Percentiles rank a stretch among this genome's conserved stretches.
Evolutionary conservation across 2,113 vertebrate genomes (phyloP).

Genomic region (Phodopus roborovskii): DNA sequence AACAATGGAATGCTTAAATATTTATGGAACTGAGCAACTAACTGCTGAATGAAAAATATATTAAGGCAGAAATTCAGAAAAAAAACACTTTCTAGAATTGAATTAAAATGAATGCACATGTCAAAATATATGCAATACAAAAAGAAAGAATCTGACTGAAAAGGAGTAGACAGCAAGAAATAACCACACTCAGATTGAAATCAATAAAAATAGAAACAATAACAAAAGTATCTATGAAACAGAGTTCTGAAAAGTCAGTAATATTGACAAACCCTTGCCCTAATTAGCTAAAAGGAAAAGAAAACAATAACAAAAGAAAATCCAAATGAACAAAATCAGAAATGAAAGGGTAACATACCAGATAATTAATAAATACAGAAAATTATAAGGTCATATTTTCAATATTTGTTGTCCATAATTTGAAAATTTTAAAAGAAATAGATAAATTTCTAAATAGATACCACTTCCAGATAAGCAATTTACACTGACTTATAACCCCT

Average conservation of each 20-base stretch:
- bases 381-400: neutral
- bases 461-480: neutral
- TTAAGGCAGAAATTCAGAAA: neutral
- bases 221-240: neutral
- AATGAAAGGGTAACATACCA: neutral
- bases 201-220: no score
- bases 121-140: neutral
- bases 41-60: neutral
- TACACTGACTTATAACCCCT: neutral
- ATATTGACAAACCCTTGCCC: neutral
- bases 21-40: neutral
- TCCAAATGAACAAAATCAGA: neutral
- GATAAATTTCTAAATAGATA: neutral
- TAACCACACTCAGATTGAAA: neutral
- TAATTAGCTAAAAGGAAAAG: neutral
- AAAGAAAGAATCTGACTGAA: neutral
- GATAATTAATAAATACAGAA: neutral
- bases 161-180: neutral
- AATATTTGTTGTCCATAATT: neutral
- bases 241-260: neutral
- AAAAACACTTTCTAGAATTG: neutral
- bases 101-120: neutral
- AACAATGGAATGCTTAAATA: neutral
- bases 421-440: neutral
- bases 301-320: no score